Base-by-base conservation (phyloP, 1,140 invertebrate genomes). In the Chironomus striatipennis region DNA sequence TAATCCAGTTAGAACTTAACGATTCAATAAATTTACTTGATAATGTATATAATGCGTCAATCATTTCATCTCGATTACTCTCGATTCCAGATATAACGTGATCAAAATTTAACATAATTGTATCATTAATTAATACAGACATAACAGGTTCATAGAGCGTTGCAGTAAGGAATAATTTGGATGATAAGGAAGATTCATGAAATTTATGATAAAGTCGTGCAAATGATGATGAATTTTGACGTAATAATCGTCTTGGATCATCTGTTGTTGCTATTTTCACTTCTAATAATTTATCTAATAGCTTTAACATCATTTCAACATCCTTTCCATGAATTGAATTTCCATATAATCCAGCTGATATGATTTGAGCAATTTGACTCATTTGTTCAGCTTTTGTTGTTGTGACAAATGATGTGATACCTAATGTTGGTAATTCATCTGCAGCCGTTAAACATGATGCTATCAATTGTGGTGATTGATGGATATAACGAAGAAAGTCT, bases 31-130 rank as follows among this genome's bases (percentile, higher is more conserved):
- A 98, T 77, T 88, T 86, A 79, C 90, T 90, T 1, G 93, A 89
- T 43, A 97, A 88, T 21, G 89, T 86, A 74, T 91, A 77, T 4
- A 99, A 84, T 77, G 93, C 92, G 74, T 90, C 90, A n/a, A 95
- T 88, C 0, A 89, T 91, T 85, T 89, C 91, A 15, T 86, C 86
- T 75, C 93, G 87, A 81, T 96, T 76, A 67, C 91, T 89, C 5
- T 84, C 82, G 10, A 85, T 88, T 74, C 87, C 90, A 75, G 92
- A 88, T 75, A 88, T n/a, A n/a, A n/a, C 87, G 0, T 95, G 93
- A 84, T 98, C 96, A 42, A 97, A 90, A 80, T 98, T 96, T 65
- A 97, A 86, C 83, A 94, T 96, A 80, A 91, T 90, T 80, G 98
- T 95, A 80, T 96, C 94, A 78, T 96, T 94, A 84, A 93, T 94